Base-by-base conservation (phyloP, 2,797 vertebrate genomes). In the Sphenopsis melanotis region DNA sequence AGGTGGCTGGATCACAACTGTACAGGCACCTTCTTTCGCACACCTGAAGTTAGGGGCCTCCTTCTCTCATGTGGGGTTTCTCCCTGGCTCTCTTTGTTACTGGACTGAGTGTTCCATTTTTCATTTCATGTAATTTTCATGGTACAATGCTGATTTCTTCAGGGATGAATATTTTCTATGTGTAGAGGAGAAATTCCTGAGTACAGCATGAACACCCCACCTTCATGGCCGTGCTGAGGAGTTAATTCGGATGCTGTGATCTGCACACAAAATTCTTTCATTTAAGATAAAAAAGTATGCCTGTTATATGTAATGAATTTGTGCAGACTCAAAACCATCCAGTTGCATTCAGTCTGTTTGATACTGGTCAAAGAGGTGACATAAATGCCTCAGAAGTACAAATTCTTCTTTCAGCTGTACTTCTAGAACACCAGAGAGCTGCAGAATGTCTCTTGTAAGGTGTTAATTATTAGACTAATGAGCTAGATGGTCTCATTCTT, bases 81-180 rank as follows among this genome's bases (percentile, higher is more conserved):
- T 63, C 59, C 11, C 29, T 69, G 17, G 5, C 18, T 79, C 9
- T 69, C 11, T 57, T 26, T 59, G 9, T 60, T 52, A 47, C 20
- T 52, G 52, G 46, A 18, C 29, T 55, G 12, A n/a, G 4, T 0
- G 0, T 30, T 78, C 9, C 0, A 2, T 70, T 65, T 88, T 9
- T 21, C 18, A 29, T 41, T 88, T 46, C 3, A 10, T 9, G 17
- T 47, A 12, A 34, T 34, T 47, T 53, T 61, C 34, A 26, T 26
- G 9, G 1, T 49, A 27, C 8, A 24, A 1, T 37, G 9, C 23
- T 52, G 36, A 57, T 50, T 77, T 83, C 44, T 60, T 50, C 37
- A 26, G 34, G 64, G 29, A 55, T 14, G 1, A 55, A 5, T 59
- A 32, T 83, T 49, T 89, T 37, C 17, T 20, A 0, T 42, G n/a